Evolutionary conservation across 2,113 vertebrate genomes (phyloP).

Genomic region (Xiphophorus maculatus): DNA sequence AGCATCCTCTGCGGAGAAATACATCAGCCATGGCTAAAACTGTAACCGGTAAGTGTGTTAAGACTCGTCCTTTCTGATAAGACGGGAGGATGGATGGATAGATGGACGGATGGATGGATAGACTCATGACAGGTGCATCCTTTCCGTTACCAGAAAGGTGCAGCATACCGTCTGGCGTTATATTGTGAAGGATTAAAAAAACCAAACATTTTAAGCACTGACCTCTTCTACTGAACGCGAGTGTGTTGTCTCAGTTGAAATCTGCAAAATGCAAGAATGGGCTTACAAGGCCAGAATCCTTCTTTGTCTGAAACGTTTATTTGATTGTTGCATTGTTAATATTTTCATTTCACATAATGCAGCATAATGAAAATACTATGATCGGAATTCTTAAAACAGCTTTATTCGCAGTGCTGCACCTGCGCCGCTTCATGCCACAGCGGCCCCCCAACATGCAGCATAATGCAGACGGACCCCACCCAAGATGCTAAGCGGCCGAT

Average conservation of each 20-base stretch:
- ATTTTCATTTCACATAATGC: not conserved
- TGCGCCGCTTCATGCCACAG: slow-evolving; percentile 49
- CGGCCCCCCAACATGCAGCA: slow-evolving; percentile 76
- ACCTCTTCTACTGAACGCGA: not conserved
- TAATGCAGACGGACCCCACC: slow-evolving; percentile 87
- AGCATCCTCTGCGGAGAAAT: slow-evolving; percentile 61
- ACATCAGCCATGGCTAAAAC: slow-evolving; percentile 80
- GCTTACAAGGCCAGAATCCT: not conserved
- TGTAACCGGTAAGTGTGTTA: slow-evolving; percentile 74
- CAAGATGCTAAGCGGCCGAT: slow-evolving; percentile 75
- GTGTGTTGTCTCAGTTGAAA: slow-evolving; percentile 22
- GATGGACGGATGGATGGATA: too few species aligned
- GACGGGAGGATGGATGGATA: not conserved
- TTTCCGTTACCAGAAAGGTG: not conserved
- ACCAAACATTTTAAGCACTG: not conserved
- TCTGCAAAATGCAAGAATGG: not conserved
- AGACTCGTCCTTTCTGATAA: not conserved
- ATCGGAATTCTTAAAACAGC: not conserved
- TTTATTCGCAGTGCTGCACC: slow-evolving; percentile 65
- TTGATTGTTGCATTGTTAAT: not conserved
- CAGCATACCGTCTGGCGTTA: not conserved
- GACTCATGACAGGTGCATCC: not conserved
- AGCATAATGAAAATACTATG: not conserved
- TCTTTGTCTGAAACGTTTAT: not conserved
- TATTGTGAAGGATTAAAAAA: not conserved